Percentiles rank a stretch among this genome's conserved stretches.
These are phyloP conservation scores for Lasiurus cinereus DNA, from an alignment of 2,113 vertebrate genomes.

Conservation along the genomic window DNA sequence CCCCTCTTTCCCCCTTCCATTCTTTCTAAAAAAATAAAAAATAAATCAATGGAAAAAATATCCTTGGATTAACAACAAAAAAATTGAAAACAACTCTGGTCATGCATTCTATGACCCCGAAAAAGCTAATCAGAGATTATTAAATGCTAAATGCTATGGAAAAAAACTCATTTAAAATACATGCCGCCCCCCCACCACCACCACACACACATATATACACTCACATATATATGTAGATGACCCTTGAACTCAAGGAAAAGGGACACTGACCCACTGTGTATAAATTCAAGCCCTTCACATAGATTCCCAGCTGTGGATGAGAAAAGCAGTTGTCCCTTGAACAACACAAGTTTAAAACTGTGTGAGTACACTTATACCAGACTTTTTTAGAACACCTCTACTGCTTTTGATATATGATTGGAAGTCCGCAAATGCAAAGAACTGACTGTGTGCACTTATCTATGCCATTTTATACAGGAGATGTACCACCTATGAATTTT, in stretches of 20 bases:
- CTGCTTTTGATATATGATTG: background rate
- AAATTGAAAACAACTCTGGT: background rate
- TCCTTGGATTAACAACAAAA: no score
- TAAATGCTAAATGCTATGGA: background rate
- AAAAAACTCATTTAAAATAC: background rate
- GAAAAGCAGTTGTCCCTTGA: background rate
- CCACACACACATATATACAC: no score
- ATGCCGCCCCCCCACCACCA: no score
- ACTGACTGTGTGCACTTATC: background rate
- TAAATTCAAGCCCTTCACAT: background rate
- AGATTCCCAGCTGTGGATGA: background rate
- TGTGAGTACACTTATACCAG: background rate
- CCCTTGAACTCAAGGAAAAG: background rate
- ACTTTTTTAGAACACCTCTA: background rate
- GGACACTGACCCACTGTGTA: background rate
- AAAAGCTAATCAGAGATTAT: background rate
- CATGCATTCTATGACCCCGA: background rate
- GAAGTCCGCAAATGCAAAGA: background rate
- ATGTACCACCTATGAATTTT: background rate
- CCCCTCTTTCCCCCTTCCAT: no score
- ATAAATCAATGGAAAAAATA: no score
- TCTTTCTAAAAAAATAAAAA: no score
- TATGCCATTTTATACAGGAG: background rate
- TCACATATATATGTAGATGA: background rate
- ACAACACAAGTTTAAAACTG: background rate